A percentile compares a stretch with the other conserved stretches of the same genome.
Conservation (phyloP, 1,140 invertebrate genomes). For the Drosophila nebulosa region DNA sequence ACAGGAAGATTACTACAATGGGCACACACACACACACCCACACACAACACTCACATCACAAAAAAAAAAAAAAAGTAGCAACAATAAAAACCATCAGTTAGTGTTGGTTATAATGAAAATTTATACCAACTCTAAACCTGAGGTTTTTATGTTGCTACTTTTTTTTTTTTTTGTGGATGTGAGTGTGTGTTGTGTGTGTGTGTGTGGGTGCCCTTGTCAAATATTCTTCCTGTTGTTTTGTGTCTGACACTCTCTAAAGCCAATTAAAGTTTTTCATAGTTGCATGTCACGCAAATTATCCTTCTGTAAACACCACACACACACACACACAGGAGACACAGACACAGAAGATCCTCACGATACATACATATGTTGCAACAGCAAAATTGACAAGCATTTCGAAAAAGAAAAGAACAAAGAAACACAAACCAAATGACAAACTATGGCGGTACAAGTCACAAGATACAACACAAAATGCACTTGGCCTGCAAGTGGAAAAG, state of each 20-base stretch:
- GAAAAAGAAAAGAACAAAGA: slow-evolving; percentile 9
- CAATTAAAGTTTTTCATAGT: slow-evolving; percentile 72
- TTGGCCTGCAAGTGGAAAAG: slow-evolving; percentile 40
- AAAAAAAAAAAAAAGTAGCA: not conserved
- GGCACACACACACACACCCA: not conserved
- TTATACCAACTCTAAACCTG: not conserved
- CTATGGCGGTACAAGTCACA: slow-evolving; percentile 23
- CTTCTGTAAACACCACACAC: slow-evolving; percentile 27
- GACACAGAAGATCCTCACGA: not conserved
- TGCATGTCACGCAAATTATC: slow-evolving; percentile 68
- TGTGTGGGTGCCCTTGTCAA: slow-evolving; percentile 19
- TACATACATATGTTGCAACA: slow-evolving; percentile 8
- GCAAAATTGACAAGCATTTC: not conserved
- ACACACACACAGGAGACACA: slow-evolving; percentile 6
- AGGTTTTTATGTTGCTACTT: not conserved
- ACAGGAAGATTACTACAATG: slow-evolving; percentile 23
- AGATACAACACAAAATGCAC: slow-evolving; percentile 39
- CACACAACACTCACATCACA: not conserved
- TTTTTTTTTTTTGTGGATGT: not conserved
- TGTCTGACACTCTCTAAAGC: slow-evolving; percentile 12
- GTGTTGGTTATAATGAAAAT: not conserved
- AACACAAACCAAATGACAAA: slow-evolving; percentile 36
- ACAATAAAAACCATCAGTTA: not conserved
- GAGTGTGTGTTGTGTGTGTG: no score
- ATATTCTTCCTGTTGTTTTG: slow-evolving; percentile 14